phyloP scores from a whole-genome alignment of 2,113 vertebrate species.

The Nyctereutes procyonoides region DNA sequence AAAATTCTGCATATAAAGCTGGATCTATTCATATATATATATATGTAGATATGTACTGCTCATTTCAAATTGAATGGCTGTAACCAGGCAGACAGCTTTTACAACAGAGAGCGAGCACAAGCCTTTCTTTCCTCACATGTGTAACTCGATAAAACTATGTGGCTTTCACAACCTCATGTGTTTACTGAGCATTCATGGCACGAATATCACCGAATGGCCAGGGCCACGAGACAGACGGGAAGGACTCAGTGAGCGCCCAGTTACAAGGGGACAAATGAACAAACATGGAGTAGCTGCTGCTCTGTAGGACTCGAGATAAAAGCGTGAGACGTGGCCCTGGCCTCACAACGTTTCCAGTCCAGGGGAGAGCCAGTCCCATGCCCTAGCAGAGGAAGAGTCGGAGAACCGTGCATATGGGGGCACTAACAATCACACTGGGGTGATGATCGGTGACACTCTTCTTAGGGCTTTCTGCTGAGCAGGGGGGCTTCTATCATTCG shows the following conservation, averaged over 20 bases:
- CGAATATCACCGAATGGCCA: background rate
- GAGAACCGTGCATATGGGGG: rapidly evolving
- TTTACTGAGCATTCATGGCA: background rate
- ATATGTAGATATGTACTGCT: background rate
- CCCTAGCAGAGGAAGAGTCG: background rate
- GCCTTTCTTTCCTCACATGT: background rate
- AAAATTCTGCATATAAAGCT: background rate
- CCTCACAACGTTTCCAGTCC: background rate
- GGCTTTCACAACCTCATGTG: background rate
- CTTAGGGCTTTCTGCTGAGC: background rate
- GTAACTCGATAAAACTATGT: background rate
- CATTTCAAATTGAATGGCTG: background rate
- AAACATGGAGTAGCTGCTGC: background rate
- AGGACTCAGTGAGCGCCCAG: background rate
- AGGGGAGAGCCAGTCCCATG: background rate
- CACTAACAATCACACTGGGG: no score
- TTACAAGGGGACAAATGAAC: background rate
- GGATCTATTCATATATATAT: no score
- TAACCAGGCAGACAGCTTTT: background rate
- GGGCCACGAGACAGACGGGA: background rate
- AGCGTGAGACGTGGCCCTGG: rapidly evolving
- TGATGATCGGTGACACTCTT: background rate
- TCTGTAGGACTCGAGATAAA: background rate
- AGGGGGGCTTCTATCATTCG: background rate
- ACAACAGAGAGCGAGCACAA: background rate